phyloP scores from a whole-genome alignment of 2,797 vertebrate species.

The Melanotaenia pygmaea region DNA sequence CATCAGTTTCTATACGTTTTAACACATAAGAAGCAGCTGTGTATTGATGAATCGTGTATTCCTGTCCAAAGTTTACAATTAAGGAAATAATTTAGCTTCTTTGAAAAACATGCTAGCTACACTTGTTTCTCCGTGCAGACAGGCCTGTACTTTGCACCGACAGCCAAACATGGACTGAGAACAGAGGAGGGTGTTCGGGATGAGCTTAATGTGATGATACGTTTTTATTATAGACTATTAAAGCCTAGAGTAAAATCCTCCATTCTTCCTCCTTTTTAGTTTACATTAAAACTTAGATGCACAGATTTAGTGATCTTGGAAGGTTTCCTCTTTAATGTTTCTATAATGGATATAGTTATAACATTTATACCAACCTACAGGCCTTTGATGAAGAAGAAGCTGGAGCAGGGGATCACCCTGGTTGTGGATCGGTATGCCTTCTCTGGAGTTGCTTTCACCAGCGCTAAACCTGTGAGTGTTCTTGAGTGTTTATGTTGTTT shows the following conservation, averaged over 20 bases:
- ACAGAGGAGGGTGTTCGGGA: too few relatives aligned
- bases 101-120: background rate
- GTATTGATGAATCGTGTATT: background rate
- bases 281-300: too few relatives aligned
- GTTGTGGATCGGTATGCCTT: conserved; percentile 95
- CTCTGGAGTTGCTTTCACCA: conserved; percentile 95
- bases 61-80: background rate
- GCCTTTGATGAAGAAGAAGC: conserved; percentile 89
- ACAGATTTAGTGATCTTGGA: background rate
- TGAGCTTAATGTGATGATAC: too few relatives aligned
- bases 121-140: background rate
- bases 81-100: too few relatives aligned
- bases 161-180: too few relatives aligned
- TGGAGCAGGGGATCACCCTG: conserved; percentile 88
- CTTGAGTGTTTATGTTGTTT: too few relatives aligned
- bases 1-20: too few relatives aligned
- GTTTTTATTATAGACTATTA: too few relatives aligned
- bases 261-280: too few relatives aligned
- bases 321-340: background rate
- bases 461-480: conserved; percentile 91
- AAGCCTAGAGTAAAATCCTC: too few relatives aligned
- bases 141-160: too few relatives aligned
- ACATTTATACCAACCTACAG: conserved; percentile 71
- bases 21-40: too few relatives aligned
- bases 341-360: background rate